A percentile compares a stretch with the other conserved stretches of the same genome.
Conservation (phyloP, 2,797 vertebrate species). For the Bufotes viridis region DNA sequence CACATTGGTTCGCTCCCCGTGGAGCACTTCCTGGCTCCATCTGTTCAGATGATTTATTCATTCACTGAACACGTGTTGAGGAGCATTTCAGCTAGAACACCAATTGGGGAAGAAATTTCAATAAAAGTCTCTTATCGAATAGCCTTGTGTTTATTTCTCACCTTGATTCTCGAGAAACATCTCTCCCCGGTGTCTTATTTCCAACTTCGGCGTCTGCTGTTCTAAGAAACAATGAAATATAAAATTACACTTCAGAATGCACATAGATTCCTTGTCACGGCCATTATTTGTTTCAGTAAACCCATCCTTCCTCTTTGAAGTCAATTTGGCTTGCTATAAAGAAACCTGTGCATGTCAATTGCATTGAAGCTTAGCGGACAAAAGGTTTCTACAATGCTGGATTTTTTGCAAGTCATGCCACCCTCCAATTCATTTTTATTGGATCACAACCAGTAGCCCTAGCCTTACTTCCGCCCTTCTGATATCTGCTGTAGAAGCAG, state of each 20-base stretch:
- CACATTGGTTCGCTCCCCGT: background rate
- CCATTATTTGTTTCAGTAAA: background rate
- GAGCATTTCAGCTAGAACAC: background rate
- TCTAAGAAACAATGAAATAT: background rate
- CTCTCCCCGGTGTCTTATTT: slow-evolving; percentile 6
- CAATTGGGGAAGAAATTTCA: slow-evolving; percentile 22
- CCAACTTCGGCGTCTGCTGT: background rate
- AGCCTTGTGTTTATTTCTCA: background rate
- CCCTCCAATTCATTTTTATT: too few relatives aligned
- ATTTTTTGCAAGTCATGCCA: too few relatives aligned
- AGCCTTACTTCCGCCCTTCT: background rate
- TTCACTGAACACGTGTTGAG: slow-evolving; percentile 9
- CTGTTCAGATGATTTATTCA: slow-evolving; percentile 35
- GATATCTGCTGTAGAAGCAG: background rate
- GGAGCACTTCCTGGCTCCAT: background rate
- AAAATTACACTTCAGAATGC: background rate
- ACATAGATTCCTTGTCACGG: background rate
- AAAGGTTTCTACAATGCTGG: background rate
- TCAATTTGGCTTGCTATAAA: background rate
- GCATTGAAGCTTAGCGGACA: background rate
- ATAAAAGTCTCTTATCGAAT: slow-evolving; percentile 14
- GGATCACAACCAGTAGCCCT: too few relatives aligned
- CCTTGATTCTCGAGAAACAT: background rate
- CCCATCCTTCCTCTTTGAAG: background rate
- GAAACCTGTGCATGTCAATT: background rate